Evolutionary conservation across 35 echinoderm and acorn worm genomes (phyloP).

Genomic region (Antedon bifida): DNA sequence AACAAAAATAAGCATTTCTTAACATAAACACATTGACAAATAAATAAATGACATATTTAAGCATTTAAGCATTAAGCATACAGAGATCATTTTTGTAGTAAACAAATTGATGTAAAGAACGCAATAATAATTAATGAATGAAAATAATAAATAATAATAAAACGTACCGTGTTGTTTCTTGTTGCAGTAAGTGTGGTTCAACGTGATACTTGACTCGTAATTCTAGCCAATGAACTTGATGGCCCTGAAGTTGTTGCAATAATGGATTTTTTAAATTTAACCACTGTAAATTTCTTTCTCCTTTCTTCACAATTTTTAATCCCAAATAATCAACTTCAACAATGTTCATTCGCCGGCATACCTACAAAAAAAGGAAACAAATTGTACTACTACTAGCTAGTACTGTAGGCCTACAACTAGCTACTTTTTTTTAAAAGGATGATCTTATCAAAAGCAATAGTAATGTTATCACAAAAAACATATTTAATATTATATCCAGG

Average conservation of each 20-base stretch:
- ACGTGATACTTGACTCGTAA: slow-evolving; percentile 3
- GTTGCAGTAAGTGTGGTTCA: neutral
- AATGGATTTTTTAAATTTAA: neutral
- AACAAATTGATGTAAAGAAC: no score
- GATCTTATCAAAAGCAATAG: no score
- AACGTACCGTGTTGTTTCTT: slow-evolving; percentile 1
- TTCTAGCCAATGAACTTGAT: neutral
- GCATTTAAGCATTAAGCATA: no score
- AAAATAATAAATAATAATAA: neutral
- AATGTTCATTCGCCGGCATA: neutral
- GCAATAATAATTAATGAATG: neutral
- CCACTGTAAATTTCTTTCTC: neutral
- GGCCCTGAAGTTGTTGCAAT: neutral
- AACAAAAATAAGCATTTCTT: no score
- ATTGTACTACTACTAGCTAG: neutral
- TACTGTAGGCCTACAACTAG: no score
- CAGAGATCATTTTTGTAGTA: no score
- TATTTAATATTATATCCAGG: no score
- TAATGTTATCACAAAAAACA: no score
- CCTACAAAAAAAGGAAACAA: neutral
- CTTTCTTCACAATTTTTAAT: neutral
- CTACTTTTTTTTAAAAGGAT: no score
- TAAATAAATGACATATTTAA: no score
- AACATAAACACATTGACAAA: no score
- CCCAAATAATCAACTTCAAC: slow-evolving; percentile 12